Conservation (phyloP, 2,888 invertebrate genomes). For the Clepsis dumicolana region DNA sequence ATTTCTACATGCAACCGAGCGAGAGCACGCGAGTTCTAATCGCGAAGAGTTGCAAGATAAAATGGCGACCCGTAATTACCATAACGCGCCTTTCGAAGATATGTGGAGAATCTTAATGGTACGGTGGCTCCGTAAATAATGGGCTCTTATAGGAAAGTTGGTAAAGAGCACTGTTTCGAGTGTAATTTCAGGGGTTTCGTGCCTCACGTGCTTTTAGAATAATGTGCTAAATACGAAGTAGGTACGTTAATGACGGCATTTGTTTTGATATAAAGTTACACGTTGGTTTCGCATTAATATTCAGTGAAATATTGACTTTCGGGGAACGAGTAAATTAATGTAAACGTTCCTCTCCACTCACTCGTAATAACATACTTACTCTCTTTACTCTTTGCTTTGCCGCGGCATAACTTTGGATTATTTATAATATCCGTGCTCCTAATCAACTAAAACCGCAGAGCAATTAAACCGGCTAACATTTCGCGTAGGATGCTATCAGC, state of each 20-base stretch:
- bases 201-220: constrained; percentile 83
- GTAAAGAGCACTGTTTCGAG: constrained; percentile 84
- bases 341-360: background rate
- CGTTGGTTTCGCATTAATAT: constrained; percentile 39
- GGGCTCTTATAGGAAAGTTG: constrained; percentile 86
- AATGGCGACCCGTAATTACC: constrained; percentile 86
- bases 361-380: background rate
- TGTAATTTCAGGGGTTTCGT: constrained; percentile 83
- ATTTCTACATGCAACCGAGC: constrained; percentile 78
- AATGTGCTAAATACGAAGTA: constrained; percentile 77
- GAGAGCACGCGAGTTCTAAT: constrained; percentile 75
- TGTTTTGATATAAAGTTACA: constrained; percentile 67
- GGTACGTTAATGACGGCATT: constrained; percentile 70
- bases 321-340: background rate
- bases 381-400: background rate
- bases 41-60: constrained; percentile 83
- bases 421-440: constrained; percentile 9
- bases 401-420: background rate
- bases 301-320: constrained; percentile 35
- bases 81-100: constrained; percentile 85
- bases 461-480: constrained; percentile 36
- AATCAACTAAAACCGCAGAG: constrained; percentile 26
- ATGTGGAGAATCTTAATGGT: constrained; percentile 86
- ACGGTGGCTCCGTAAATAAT: constrained; percentile 85
- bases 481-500: constrained; percentile 63